Conservation (phyloP, 2,797 vertebrate genomes). For the Lophius americanus region DNA sequence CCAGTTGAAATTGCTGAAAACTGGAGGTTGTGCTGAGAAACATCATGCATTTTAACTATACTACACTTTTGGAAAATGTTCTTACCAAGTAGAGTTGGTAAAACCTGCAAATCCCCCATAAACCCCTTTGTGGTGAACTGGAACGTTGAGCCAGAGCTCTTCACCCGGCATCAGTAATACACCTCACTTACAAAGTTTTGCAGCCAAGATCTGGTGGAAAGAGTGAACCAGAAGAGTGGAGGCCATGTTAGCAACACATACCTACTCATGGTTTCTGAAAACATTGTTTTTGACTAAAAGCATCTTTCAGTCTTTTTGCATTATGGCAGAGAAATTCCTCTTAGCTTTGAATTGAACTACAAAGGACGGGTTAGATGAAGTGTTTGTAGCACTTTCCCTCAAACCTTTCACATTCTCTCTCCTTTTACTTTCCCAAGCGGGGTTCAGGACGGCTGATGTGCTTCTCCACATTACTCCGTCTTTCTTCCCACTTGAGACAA, state of each 20-base stretch:
- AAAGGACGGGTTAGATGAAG: constrained; percentile 11
- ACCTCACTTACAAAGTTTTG: too few species aligned
- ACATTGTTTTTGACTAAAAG: too few species aligned
- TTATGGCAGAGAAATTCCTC: not conserved
- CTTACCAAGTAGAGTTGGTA: too few species aligned
- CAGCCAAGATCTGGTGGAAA: not conserved
- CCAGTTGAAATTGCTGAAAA: too few species aligned
- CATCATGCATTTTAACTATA: too few species aligned
- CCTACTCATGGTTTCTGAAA: too few species aligned
- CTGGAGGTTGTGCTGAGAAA: too few species aligned
- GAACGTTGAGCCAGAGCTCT: too few species aligned
- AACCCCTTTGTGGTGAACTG: too few species aligned
- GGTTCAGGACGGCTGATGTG: constrained; percentile 16
- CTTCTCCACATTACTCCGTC: constrained; percentile 25
- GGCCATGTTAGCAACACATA: not conserved
- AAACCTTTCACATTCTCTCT: not conserved
- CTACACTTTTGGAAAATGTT: too few species aligned
- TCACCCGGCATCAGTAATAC: too few species aligned
- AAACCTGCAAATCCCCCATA: too few species aligned
- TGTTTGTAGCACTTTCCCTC: not conserved
- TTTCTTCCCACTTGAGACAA: constrained; percentile 9
- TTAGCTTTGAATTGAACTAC: not conserved
- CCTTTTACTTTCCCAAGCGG: constrained; percentile 14
- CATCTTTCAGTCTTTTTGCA: not conserved
- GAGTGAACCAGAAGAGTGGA: not conserved